Percentiles rank a stretch among this genome's conserved stretches.
Evolutionary conservation across 2,888 invertebrate genomes (phyloP).

Genomic region (Brachylomia viminalis): DNA sequence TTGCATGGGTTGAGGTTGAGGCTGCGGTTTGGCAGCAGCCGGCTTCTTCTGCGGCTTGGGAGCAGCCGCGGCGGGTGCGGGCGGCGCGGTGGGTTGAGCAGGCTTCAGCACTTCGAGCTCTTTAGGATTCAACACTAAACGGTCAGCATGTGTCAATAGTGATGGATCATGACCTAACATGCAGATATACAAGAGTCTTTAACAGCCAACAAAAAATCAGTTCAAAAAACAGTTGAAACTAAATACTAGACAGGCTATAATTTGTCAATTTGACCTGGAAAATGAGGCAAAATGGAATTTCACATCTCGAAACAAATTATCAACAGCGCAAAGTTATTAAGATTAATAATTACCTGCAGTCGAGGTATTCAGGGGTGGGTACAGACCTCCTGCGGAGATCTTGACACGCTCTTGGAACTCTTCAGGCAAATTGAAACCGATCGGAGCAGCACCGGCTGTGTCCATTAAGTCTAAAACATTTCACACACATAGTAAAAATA

Average conservation of each 20-base stretch:
- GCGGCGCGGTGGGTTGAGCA: conserved; percentile 43
- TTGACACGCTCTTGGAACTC: conserved; percentile 79
- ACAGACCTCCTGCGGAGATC: conserved; percentile 74
- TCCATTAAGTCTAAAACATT: conserved; percentile 78
- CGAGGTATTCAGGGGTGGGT: conserved; percentile 81
- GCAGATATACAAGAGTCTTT: background rate
- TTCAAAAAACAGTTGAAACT: background rate
- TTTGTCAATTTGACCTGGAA: conserved; percentile 6
- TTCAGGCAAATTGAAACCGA: conserved; percentile 80
- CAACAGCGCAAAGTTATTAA: conserved; percentile 6
- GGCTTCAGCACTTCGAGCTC: conserved; percentile 69
- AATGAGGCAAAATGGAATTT: conserved; percentile 46
- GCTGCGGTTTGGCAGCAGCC: conserved; percentile 31
- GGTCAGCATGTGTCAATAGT: conserved; percentile 64
- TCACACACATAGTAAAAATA: background rate
- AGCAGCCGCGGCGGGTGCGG: conserved; percentile 34
- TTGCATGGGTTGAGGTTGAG: conserved; percentile 55
- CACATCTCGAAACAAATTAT: conserved; percentile 32
- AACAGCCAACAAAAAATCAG: background rate
- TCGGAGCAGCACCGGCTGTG: conserved; percentile 67
- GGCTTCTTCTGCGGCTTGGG: conserved; percentile 43
- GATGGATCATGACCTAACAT: conserved; percentile 37
- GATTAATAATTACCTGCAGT: conserved; percentile 79
- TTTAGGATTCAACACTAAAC: conserved; percentile 84
- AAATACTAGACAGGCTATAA: background rate